phyloP scores from a whole-genome alignment of 2,888 invertebrate species.

The Parascotia fuliginaria region DNA sequence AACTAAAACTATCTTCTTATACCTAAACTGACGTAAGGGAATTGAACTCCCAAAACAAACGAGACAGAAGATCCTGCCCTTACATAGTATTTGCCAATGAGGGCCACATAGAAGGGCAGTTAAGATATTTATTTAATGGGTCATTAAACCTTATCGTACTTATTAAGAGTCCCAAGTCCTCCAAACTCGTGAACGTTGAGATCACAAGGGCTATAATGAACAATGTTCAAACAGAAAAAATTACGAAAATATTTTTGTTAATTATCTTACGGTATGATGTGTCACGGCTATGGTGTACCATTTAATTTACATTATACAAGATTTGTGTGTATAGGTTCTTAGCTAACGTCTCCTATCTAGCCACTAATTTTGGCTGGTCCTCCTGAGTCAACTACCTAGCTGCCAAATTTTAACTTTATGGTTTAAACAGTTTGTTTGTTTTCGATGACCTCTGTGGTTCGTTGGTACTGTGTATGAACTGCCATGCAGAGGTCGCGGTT shows the following conservation, averaged over 20 bases:
- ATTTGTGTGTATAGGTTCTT: not conserved
- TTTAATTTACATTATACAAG: conserved; percentile 1
- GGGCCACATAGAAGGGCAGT: conserved; percentile 12
- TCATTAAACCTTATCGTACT: conserved; percentile 22
- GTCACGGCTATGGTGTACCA: not conserved
- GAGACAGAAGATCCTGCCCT: not conserved
- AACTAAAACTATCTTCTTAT: conserved; percentile 2
- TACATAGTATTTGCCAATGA: not conserved
- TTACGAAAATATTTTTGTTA: conserved; percentile 5
- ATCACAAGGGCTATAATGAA: conserved; percentile 16
- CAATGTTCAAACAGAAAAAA: conserved; percentile 9
- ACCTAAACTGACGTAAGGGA: conserved; percentile 4
- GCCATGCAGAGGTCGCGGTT: too few species aligned
- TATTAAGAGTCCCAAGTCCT: conserved; percentile 8
- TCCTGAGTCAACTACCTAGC: too few species aligned
- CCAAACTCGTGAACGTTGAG: conserved; percentile 7
- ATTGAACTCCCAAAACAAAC: conserved; percentile 11
- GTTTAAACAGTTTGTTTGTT: too few species aligned
- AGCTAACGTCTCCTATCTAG: too few species aligned
- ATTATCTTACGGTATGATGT: not conserved
- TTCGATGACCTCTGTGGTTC: too few species aligned
- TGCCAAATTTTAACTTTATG: too few species aligned
- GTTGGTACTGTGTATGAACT: too few species aligned
- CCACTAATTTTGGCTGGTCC: too few species aligned
- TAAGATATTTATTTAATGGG: conserved; percentile 14